Evolutionary conservation across 1,140 invertebrate genomes (phyloP), one percentile per base, ranked within the genome.

Genomic region (Caerostris extrusa): DNA sequence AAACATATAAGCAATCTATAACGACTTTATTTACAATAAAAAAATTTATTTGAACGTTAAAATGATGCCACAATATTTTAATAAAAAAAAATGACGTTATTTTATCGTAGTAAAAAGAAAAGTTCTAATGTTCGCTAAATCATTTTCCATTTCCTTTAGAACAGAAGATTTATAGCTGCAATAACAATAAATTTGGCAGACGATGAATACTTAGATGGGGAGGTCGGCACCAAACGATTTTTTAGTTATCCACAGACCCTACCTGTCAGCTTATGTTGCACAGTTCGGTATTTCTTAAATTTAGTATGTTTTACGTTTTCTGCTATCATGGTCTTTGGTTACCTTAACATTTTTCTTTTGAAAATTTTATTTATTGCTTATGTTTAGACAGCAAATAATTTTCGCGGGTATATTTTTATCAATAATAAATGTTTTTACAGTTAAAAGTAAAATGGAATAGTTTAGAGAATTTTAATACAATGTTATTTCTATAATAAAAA

Each of bases 101-200:
- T 77, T 77, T 77, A 77, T 12, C 71, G 34, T 10, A 53, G 50
- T 5, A 34, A 34, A 7, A 53, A 77, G 50, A 34, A 71, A 77
- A 50, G 50, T 77, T 50, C 53, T 77, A 50, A 77, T 53, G 14
- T 77, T 34, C 50, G 12, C 8, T 77, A 50, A 77, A 77, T 34
- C 14, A 53, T 77, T 34, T 77, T 53, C 71, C 71, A 53, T 77
- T 77, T 77, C 53, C 71, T 12, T 3, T 12, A 3, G 71, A 53
- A 77, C 34, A 77, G 19, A 77, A 77, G 71, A 77, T 77, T 77
- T 77, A 77, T 77, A 77, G 71, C 34, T 4, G 71, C 71, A 77
- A 77, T 77, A 77, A 77, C 71, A 77, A 77, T 77, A 77, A 77
- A 77, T 77, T 77, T 50, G 1, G 34, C 50, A 12, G 34, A 5